These are phyloP conservation scores for Eulemur rufifrons DNA, from an alignment of 2,113 vertebrate genomes.

Conservation along the genomic window DNA sequence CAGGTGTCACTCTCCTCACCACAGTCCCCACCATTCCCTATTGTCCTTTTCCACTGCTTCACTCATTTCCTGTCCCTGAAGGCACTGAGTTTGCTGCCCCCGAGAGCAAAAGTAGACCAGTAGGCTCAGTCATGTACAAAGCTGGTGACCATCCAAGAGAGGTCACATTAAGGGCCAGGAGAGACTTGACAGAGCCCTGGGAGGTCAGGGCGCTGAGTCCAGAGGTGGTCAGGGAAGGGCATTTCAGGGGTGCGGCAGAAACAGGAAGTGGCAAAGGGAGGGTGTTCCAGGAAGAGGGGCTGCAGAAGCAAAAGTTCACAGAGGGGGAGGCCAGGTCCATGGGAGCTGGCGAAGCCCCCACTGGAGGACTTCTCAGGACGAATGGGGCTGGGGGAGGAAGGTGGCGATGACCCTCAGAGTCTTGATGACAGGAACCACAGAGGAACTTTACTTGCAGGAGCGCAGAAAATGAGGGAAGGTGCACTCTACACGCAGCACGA, in stretches of 20 bases:
- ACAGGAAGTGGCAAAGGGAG: background rate
- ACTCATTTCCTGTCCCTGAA: background rate
- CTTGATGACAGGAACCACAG: background rate
- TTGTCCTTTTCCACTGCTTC: background rate
- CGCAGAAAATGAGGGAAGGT: background rate
- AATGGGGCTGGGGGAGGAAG: background rate
- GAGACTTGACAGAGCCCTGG: too few species aligned
- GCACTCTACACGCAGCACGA: background rate
- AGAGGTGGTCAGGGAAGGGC: background rate
- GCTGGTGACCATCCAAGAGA: background rate
- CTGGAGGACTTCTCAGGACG: background rate
- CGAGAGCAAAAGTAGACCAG: background rate
- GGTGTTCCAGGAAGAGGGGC: background rate
- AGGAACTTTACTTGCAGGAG: background rate
- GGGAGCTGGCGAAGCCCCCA: background rate
- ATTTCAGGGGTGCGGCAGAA: background rate
- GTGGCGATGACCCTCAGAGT: background rate
- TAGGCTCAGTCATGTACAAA: background rate
- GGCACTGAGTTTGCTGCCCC: background rate
- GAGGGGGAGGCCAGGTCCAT: background rate
- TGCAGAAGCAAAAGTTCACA: background rate
- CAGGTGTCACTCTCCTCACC: background rate
- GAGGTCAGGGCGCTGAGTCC: background rate
- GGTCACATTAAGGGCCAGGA: background rate
- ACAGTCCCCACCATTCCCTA: background rate